Base-by-base conservation (phyloP, 2,888 invertebrate genomes). In the Formica aserva region DNA sequence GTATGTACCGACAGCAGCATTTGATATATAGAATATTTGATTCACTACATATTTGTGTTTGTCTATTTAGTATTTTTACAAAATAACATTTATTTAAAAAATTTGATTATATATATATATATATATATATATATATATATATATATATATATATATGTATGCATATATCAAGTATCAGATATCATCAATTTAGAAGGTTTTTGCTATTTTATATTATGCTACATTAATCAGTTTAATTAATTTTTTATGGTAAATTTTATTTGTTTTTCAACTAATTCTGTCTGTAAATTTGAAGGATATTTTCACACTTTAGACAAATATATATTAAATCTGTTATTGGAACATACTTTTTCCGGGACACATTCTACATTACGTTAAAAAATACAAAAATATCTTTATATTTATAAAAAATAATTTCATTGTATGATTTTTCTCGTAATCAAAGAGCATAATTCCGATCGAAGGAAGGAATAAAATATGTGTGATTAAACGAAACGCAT, bases 1-100 rank as follows among this genome's bases (percentile, higher is more conserved):
- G 32, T 84, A 71, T 32, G 75, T 81, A 86, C 8, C 22, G 29
- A 89, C 74, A 87, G 82, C 32, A 80, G 65, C 1, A 9, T 60
- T 72, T 35, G 11, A 15, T 45, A 71, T 22, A 38, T 35, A 22
- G 66, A 60, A 35, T 5, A 45, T 45, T 52, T 52, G 26, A 62
- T 72, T 62, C 18, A 41, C 13, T 60, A 67, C 1, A n/a, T 48
- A 26, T 15, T 55, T 57, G 11, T 38, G 26, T 6, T 6, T 52
- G n/a, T 18, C 18, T n/a, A 1, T 52, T n/a, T 15, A 45, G 1
- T n/a, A n/a, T n/a, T 8, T 8, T 8, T n/a, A 52, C 2, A 52
- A n/a, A 52, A 52, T n/a, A n/a, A 52, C 8, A 9, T 1, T 48
- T 52, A 6, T 8, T 52, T 60, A 26, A 3, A 3, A 29, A 8